Percentiles rank a stretch among this genome's conserved stretches.
Conservation (phyloP, 1,140 invertebrate species). For the Sitobion miscanthi region DNA sequence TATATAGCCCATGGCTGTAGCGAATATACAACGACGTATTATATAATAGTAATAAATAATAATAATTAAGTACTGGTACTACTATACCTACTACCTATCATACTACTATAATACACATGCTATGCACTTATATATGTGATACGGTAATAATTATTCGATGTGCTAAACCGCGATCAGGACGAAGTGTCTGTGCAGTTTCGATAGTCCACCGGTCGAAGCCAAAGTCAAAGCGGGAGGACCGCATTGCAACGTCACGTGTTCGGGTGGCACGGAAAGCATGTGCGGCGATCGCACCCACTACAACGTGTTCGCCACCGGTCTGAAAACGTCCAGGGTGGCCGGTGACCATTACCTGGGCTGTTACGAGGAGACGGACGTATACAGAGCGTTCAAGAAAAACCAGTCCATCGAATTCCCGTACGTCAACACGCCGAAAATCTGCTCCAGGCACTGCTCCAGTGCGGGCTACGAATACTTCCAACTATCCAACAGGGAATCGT, state of each 20-base stretch:
- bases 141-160: neutral
- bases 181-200: constrained; percentile 37
- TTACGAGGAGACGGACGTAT: neutral
- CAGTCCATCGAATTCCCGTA: neutral
- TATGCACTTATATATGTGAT: neutral
- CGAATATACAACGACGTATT: too few relatives aligned
- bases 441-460: neutral
- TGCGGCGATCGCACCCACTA: neutral
- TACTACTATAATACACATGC: neutral
- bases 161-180: neutral
- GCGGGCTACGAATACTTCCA: neutral
- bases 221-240: neutral
- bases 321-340: neutral
- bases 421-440: neutral
- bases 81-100: too few relatives aligned
- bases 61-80: too few relatives aligned
- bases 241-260: neutral
- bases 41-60: too few relatives aligned
- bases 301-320: neutral
- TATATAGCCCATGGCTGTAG: too few relatives aligned
- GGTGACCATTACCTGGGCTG: constrained; percentile 31
- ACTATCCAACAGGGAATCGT: neutral
- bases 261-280: neutral
- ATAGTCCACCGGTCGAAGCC: neutral
- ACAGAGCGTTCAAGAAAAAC: neutral